These are phyloP conservation scores for Congeria kusceri DNA, from an alignment of 2,888 invertebrate genomes.

Conservation along the genomic window DNA sequence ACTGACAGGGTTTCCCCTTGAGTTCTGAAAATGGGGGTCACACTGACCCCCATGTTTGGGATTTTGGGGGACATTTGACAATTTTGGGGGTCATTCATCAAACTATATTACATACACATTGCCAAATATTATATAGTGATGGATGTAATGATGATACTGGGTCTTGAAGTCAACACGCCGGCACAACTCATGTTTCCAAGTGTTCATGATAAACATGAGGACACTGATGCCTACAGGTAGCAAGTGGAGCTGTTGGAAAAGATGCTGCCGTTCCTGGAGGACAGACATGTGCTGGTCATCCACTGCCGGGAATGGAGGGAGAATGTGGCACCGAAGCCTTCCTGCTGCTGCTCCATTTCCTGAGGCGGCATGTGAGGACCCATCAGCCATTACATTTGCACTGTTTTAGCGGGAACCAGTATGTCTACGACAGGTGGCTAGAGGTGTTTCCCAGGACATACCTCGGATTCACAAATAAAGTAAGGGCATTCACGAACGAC, in stretches of 20 bases:
- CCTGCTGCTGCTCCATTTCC: constrained; percentile 13
- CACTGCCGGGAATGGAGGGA: constrained; percentile 8
- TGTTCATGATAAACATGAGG: neutral
- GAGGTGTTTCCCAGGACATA: neutral
- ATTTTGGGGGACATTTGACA: no score
- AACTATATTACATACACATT: no score
- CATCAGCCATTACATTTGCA: constrained; percentile 8
- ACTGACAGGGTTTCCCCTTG: no score
- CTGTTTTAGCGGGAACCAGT: neutral
- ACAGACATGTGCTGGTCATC: constrained; percentile 2
- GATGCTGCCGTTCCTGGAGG: constrained; percentile 15
- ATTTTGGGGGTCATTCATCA: no score
- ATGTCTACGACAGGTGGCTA: neutral
- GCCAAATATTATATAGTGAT: no score
- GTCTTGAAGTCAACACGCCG: constrained; percentile 44
- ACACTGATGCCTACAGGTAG: neutral
- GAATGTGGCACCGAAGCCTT: constrained; percentile 30
- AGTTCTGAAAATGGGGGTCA: no score
- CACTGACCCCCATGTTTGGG: no score
- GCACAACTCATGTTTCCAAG: constrained; percentile 35
- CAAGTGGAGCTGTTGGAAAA: constrained; percentile 20
- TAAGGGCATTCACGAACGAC: neutral
- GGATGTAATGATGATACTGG: no score
- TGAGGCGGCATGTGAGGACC: constrained; percentile 9
- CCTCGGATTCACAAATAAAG: neutral